Conservation (phyloP, 2,113 vertebrate genomes). For the Mugil cephalus region DNA sequence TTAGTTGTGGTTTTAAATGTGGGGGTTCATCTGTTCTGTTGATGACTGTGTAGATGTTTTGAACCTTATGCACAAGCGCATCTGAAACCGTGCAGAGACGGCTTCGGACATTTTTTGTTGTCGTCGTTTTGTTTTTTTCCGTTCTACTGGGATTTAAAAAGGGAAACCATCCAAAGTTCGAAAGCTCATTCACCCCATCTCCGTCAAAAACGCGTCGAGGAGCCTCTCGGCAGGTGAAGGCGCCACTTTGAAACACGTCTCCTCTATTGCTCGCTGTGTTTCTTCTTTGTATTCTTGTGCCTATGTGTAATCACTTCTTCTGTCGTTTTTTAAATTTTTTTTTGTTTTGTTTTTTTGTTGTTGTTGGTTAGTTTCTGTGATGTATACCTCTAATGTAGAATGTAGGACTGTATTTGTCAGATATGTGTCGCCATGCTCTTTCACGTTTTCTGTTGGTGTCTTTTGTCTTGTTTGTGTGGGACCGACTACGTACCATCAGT, state of each 20-base stretch:
- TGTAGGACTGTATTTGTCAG: slow-evolving; percentile 60
- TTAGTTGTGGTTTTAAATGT: slow-evolving; percentile 27
- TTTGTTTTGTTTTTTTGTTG: slow-evolving; percentile 2
- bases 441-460: slow-evolving; percentile 60
- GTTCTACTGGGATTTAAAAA: slow-evolving; percentile 72
- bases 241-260: slow-evolving; percentile 60
- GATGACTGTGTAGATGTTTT: slow-evolving; percentile 50
- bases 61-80: slow-evolving; percentile 60
- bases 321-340: slow-evolving; percentile 11
- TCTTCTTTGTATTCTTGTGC: slow-evolving; percentile 67
- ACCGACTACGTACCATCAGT: slow-evolving; percentile 56
- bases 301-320: slow-evolving; percentile 59
- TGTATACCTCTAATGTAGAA: slow-evolving; percentile 51
- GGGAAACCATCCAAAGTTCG: slow-evolving; percentile 71
- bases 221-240: slow-evolving; percentile 44
- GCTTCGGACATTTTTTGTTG: slow-evolving; percentile 29
- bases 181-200: slow-evolving; percentile 30
- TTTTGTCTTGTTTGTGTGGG: slow-evolving; percentile 59
- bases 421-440: slow-evolving; percentile 23
- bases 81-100: slow-evolving; percentile 52
- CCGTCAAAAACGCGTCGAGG: slow-evolving; percentile 46
- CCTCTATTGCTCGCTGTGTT: slow-evolving; percentile 65
- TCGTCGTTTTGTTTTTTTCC: slow-evolving; percentile 1
- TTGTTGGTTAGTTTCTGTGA: slow-evolving; percentile 13
- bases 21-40: slow-evolving; percentile 42